Evolutionary conservation across 2,888 invertebrate species (phyloP).

Genomic region (Chrysina gloriosa): DNA sequence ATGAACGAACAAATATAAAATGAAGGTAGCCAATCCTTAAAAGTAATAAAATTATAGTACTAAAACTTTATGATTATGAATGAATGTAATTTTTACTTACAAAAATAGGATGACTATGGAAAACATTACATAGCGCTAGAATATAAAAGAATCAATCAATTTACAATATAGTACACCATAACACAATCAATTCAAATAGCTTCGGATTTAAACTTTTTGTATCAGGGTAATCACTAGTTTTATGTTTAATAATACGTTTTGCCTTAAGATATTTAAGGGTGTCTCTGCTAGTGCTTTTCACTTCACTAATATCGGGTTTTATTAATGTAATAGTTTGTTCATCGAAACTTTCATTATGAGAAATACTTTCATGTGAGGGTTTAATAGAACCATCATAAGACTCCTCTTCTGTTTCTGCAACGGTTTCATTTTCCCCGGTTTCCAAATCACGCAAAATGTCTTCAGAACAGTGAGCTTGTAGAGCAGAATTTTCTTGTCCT

Average conservation of each 20-base stretch:
- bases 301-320: constrained; percentile 58
- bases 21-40: neutral
- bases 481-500: constrained; percentile 37
- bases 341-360: constrained; percentile 40
- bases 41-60: neutral
- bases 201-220: constrained; percentile 54
- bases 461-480: neutral
- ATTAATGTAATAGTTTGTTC: constrained; percentile 52
- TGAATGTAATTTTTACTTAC: constrained; percentile 5
- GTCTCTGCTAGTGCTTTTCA: constrained; percentile 57
- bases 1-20: constrained; percentile 1
- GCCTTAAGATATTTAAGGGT: constrained; percentile 63
- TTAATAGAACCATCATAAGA: constrained; percentile 48
- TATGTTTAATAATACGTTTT: constrained; percentile 61
- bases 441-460: constrained; percentile 16
- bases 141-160: constrained; percentile 26
- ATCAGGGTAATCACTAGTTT: constrained; percentile 53
- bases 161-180: constrained; percentile 31
- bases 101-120: constrained; percentile 13
- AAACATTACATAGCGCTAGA: constrained; percentile 3
- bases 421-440: constrained; percentile 49
- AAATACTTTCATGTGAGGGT: constrained; percentile 52
- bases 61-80: constrained; percentile 3
- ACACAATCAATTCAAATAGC: constrained; percentile 25
- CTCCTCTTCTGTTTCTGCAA: constrained; percentile 16